A percentile compares a stretch with the other conserved stretches of the same genome.
phyloP scores from a whole-genome alignment of 2,113 vertebrate genomes.

The Leuciscus idus region DNA sequence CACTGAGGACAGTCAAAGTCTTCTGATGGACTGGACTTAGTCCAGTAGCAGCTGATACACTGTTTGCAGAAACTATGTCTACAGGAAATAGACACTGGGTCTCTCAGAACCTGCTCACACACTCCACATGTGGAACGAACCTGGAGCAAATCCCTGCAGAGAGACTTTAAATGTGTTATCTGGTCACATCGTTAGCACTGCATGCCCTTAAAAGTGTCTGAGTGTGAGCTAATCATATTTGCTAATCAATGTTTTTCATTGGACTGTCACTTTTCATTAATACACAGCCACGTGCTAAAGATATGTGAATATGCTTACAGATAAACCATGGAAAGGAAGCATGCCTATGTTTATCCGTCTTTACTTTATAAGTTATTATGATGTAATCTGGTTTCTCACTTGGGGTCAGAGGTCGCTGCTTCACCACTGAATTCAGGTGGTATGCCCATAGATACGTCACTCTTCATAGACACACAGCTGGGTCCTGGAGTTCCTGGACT shows the following conservation, averaged over 20 bases:
- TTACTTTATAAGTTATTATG: neutral
- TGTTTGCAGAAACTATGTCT: slow-evolving; percentile 42
- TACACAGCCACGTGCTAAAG: no score
- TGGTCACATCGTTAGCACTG: neutral
- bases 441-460: slow-evolving; percentile 5
- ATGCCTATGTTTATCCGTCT: no score
- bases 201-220: neutral
- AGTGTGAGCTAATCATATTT: no score
- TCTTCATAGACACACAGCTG: slow-evolving; percentile 10
- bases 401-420: neutral
- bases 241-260: no score
- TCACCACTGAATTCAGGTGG: neutral
- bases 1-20: slow-evolving; percentile 32
- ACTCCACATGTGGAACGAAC: slow-evolving; percentile 10
- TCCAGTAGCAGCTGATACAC: slow-evolving; percentile 43
- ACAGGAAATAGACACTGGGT: slow-evolving; percentile 42
- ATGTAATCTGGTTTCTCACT: neutral
- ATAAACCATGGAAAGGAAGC: no score
- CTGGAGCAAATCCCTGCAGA: neutral
- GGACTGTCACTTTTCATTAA: no score
- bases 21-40: neutral
- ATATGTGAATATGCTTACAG: no score
- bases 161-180: neutral
- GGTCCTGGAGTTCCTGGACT: neutral
- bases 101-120: slow-evolving; percentile 32